phyloP scores from a whole-genome alignment of 2,797 vertebrate species.

The Denticeps clupeoides region DNA sequence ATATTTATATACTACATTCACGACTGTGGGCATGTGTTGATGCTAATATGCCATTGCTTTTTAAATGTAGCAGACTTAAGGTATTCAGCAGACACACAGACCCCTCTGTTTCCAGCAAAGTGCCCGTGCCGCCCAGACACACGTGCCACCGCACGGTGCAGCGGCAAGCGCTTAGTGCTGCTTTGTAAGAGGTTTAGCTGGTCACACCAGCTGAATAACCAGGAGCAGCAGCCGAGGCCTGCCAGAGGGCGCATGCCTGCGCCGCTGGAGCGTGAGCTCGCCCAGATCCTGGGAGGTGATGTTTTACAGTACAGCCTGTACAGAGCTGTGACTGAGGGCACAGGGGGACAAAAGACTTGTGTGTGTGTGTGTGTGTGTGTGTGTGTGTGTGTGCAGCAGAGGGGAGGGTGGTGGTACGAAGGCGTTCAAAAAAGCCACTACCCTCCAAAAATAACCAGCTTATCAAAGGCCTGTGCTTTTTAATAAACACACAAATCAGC shows the following conservation, averaged over 20 bases:
- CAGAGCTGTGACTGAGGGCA: not conserved
- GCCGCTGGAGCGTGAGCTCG: slow-evolving; percentile 1
- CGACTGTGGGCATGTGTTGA: slow-evolving; percentile 11
- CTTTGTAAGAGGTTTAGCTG: slow-evolving; percentile 26
- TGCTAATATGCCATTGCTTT: not conserved
- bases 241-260: slow-evolving; percentile 1
- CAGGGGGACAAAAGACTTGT: not conserved
- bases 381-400: not conserved
- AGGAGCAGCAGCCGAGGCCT: slow-evolving; percentile 6
- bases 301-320: not conserved
- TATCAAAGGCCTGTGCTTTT: not conserved
- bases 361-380: slow-evolving; percentile 13
- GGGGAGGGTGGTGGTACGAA: not conserved
- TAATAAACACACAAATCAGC: not conserved
- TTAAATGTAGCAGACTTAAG: no score
- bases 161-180: slow-evolving; percentile 17
- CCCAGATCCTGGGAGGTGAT: not conserved
- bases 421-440: no score
- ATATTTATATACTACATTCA: no score
- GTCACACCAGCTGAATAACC: slow-evolving; percentile 12
- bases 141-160: slow-evolving; percentile 1
- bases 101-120: slow-evolving; percentile 7
- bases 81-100: not conserved
- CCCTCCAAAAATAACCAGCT: no score
- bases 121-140: slow-evolving; percentile 3